Percentiles rank a stretch among this genome's conserved stretches.
These are phyloP conservation scores for Cecidostiba fungosa DNA, from an alignment of 2,888 invertebrate species.

Conservation along the genomic window DNA sequence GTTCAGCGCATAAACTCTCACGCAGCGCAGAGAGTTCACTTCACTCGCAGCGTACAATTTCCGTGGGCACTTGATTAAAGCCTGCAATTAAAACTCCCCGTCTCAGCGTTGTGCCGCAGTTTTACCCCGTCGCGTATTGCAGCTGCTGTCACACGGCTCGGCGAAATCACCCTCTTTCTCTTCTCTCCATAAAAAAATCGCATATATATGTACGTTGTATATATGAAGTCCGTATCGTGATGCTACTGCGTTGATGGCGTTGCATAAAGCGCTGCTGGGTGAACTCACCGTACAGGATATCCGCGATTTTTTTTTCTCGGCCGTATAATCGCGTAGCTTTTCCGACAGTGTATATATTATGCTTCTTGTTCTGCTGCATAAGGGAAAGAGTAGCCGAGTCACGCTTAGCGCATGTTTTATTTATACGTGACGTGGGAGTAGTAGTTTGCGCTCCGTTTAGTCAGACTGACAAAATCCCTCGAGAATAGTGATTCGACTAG, in stretches of 20 bases:
- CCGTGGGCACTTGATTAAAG: conserved; percentile 20
- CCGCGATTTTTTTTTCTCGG: background rate
- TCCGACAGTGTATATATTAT: background rate
- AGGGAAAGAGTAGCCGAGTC: background rate
- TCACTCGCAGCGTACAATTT: background rate
- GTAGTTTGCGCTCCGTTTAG: background rate
- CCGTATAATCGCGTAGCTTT: background rate
- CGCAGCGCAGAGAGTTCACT: background rate
- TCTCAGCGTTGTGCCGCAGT: background rate
- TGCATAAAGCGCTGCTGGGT: background rate
- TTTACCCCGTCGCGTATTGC: background rate
- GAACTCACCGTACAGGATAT: background rate
- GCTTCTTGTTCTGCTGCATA: background rate
- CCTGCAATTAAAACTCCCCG: conserved; percentile 16
- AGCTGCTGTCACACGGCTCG: background rate
- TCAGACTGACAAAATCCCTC: background rate
- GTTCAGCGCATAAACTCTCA: too few species aligned
- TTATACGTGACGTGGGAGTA: background rate
- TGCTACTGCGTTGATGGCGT: background rate
- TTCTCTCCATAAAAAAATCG: background rate
- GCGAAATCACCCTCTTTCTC: background rate
- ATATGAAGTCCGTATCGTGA: background rate
- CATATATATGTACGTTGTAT: background rate
- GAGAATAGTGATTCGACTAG: background rate
- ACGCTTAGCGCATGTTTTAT: background rate